Percentiles rank a stretch among this genome's conserved stretches.
Conservation (phyloP, 2,113 vertebrate species). For the Crocuta crocuta region DNA sequence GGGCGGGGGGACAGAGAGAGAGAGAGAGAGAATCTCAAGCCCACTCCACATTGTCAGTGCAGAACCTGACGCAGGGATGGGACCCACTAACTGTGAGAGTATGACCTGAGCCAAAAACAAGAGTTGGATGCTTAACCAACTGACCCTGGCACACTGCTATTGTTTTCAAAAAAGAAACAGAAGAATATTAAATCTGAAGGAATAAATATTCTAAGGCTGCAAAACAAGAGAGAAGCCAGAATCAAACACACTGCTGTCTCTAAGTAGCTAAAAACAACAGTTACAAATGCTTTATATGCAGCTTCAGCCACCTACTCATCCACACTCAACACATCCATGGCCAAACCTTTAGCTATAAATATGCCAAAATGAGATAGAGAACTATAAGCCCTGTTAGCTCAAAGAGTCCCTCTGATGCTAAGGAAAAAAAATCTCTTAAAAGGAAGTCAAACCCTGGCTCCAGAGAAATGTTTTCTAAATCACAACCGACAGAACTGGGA, state of each 20-base stretch:
- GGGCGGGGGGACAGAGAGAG: too few species aligned
- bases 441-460: neutral
- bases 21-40: too few species aligned
- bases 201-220: neutral
- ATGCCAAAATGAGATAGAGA: slow-evolving; percentile 6
- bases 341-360: neutral
- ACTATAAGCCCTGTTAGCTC: neutral
- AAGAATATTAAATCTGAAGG: neutral
- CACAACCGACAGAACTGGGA: neutral
- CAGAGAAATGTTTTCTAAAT: neutral
- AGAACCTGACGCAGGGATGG: too few species aligned
- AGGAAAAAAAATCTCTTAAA: neutral
- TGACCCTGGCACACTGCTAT: neutral
- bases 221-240: neutral
- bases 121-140: too few species aligned
- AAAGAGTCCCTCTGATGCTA: neutral
- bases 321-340: neutral
- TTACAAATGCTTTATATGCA: neutral
- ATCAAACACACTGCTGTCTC: neutral
- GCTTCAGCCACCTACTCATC: neutral
- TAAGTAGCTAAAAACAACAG: neutral
- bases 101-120: too few species aligned
- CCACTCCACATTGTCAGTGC: too few species aligned
- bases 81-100: too few species aligned
- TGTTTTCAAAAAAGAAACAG: neutral